Evolutionary conservation across 1,140 invertebrate species (phyloP).

Genomic region (Scaptodrosophila lebanonensis): DNA sequence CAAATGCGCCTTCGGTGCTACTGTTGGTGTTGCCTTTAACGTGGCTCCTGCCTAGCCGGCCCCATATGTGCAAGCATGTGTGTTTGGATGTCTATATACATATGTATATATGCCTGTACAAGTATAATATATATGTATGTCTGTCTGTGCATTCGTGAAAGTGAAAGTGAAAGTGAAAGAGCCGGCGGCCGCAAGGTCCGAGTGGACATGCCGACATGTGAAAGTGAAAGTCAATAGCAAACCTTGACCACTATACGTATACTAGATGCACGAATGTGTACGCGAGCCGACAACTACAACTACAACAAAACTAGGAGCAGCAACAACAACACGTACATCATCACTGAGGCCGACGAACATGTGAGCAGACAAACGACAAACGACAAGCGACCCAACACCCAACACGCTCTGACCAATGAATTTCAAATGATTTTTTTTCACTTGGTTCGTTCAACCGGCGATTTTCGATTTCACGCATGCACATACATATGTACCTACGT

Average conservation of each 20-base stretch:
- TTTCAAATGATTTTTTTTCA: slow-evolving; percentile 39
- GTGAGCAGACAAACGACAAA: too few species aligned
- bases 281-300: slow-evolving; percentile 34
- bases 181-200: slow-evolving; percentile 55
- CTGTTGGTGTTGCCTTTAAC: too few species aligned
- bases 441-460: slow-evolving; percentile 69
- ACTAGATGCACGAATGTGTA: too few species aligned
- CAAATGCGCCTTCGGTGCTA: too few species aligned
- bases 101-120: not conserved
- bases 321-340: not conserved
- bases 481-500: slow-evolving; percentile 28
- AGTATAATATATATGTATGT: not conserved
- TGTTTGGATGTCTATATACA: not conserved
- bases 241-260: slow-evolving; percentile 73
- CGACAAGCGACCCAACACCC: too few species aligned
- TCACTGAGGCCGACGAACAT: too few species aligned
- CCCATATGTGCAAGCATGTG: too few species aligned
- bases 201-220: slow-evolving; percentile 54
- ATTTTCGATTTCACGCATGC: slow-evolving; percentile 32
- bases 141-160: slow-evolving; percentile 42
- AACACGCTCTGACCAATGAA: slow-evolving; percentile 37
- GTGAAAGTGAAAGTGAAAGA: slow-evolving; percentile 60
- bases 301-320: not conserved
- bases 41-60: too few species aligned
- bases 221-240: slow-evolving; percentile 76